These are phyloP conservation scores for Drosophila aff. DNA, from an alignment of 1,140 invertebrate genomes.

Conservation along the genomic window DNA sequence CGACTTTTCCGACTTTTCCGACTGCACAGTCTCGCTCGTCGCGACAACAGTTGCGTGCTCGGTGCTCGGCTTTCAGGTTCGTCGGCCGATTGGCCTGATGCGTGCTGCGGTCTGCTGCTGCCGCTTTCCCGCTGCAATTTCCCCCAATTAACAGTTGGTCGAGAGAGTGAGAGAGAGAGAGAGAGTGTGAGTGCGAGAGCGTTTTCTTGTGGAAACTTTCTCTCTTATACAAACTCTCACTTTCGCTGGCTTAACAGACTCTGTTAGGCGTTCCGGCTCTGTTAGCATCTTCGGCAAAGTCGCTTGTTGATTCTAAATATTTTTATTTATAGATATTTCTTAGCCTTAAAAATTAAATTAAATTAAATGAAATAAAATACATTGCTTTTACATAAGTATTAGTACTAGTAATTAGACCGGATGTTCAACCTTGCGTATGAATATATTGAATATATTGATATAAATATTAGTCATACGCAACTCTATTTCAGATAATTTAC, in stretches of 20 bases:
- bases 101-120: conserved; percentile 44
- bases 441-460: neutral
- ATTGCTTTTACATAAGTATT: neutral
- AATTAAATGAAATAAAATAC: neutral
- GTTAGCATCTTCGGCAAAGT: conserved; percentile 2
- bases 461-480: too few relatives aligned
- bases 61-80: conserved; percentile 55
- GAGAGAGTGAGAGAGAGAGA: conserved; percentile 7
- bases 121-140: conserved; percentile 55
- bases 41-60: conserved; percentile 21
- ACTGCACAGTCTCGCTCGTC: conserved; percentile 56
- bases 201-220: conserved; percentile 12
- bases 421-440: neutral
- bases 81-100: conserved; percentile 70
- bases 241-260: conserved; percentile 37
- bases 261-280: conserved; percentile 30
- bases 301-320: conserved; percentile 28
- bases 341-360: too few relatives aligned
- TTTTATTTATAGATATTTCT: neutral
- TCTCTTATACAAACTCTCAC: conserved; percentile 60
- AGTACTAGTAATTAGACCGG: neutral
- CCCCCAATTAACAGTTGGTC: conserved; percentile 52
- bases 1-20: conserved; percentile 52
- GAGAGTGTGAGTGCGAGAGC: neutral
- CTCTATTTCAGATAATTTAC: neutral